A percentile compares a stretch with the other conserved stretches of the same genome.
Evolutionary conservation across 2,888 invertebrate genomes (phyloP).

Genomic region (Drosophila borborema): DNA sequence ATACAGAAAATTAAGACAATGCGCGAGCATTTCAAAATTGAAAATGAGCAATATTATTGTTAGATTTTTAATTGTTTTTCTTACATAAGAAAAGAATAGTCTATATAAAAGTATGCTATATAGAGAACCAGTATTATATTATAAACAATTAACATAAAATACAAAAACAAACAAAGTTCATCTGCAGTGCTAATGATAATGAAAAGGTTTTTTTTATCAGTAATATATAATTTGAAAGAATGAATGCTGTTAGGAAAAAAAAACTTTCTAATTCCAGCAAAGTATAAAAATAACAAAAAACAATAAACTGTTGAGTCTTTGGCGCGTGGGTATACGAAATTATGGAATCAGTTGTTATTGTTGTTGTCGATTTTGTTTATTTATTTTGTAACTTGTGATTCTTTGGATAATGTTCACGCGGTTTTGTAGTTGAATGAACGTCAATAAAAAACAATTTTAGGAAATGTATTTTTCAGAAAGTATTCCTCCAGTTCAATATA

Average conservation of each 20-base stretch:
- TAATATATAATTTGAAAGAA: background rate
- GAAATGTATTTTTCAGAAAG: background rate
- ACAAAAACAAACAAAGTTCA: background rate
- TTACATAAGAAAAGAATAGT: background rate
- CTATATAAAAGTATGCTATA: background rate
- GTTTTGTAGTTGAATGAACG: slow-evolving; percentile 34
- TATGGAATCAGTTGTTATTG: background rate
- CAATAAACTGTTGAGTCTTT: slow-evolving; percentile 25
- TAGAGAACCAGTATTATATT: background rate
- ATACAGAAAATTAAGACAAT: background rate
- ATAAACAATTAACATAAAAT: background rate
- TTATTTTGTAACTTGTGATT: slow-evolving; percentile 3
- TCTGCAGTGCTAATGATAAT: background rate
- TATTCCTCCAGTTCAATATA: background rate
- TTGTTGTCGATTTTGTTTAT: slow-evolving; percentile 13
- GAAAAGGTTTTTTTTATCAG: background rate
- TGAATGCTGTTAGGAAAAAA: background rate
- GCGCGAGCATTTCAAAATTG: background rate
- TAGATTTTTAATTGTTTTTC: background rate
- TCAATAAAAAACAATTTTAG: slow-evolving; percentile 27
- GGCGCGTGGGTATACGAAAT: slow-evolving; percentile 26
- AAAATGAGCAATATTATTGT: background rate
- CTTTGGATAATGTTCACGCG: slow-evolving; percentile 12
- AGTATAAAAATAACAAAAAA: slow-evolving; percentile 6
- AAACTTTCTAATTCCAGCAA: background rate